Percentiles rank a stretch among this genome's conserved stretches.
These are phyloP conservation scores for Peromyscus polionotus DNA, from an alignment of 2,113 vertebrate genomes.

Conservation along the genomic window DNA sequence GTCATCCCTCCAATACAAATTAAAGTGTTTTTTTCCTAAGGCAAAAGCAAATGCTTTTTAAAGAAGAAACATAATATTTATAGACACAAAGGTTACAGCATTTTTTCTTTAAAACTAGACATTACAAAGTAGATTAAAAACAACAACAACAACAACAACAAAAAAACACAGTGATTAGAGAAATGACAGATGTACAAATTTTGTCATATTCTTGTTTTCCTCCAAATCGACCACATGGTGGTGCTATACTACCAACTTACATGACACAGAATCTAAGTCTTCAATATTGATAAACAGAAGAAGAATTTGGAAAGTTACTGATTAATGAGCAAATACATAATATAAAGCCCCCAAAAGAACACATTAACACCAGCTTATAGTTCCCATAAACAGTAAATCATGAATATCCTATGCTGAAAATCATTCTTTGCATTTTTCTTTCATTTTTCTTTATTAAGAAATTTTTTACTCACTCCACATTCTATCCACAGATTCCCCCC, in stretches of 20 bases:
- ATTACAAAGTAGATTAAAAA: neutral
- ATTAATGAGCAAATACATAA: neutral
- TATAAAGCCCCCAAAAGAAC: neutral
- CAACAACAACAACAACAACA: no score
- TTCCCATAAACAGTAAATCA: neutral
- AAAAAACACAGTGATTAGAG: neutral
- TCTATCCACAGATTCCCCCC: no score
- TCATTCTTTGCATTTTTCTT: neutral
- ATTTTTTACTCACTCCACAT: no score
- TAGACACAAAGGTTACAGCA: neutral
- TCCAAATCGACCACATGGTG: constrained; percentile 75
- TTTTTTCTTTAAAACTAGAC: neutral
- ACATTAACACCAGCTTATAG: neutral
- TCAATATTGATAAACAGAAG: neutral
- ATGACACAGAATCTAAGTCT: neutral
- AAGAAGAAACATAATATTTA: neutral
- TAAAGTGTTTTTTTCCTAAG: neutral
- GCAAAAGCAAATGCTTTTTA: neutral
- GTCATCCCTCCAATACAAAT: neutral
- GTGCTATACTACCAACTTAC: constrained; percentile 69
- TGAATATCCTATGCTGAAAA: neutral
- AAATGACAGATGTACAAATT: neutral
- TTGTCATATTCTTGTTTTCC: constrained; percentile 21
- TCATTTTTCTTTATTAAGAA: no score
- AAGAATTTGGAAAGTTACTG: neutral